These are phyloP conservation scores for Tenthredo scrophulariae DNA, from an alignment of 2,888 invertebrate species.

Conservation along the genomic window DNA sequence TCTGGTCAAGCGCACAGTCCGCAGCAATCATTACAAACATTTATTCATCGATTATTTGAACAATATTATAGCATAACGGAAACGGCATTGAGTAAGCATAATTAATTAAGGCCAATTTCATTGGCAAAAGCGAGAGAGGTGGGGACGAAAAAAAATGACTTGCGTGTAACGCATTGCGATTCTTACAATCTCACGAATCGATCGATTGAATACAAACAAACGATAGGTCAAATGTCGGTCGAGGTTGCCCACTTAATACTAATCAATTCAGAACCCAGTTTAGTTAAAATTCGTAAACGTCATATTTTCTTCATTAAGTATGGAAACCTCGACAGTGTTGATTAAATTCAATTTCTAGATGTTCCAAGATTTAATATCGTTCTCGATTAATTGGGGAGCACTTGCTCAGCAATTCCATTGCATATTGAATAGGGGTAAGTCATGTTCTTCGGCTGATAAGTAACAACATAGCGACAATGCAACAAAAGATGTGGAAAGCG, in stretches of 20 bases:
- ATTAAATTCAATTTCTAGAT: background rate
- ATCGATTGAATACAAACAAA: constrained; percentile 22
- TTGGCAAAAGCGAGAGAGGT: background rate
- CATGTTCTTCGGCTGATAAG: background rate
- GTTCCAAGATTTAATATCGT: background rate
- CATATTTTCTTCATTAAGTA: constrained; percentile 36
- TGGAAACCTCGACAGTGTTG: background rate
- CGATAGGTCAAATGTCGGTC: constrained; percentile 7
- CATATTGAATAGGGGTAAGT: background rate
- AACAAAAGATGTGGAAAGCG: background rate
- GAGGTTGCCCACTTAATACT: constrained; percentile 23
- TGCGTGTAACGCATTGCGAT: background rate
- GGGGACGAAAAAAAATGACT: background rate
- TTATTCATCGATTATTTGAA: background rate
- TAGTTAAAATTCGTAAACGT: constrained; percentile 12
- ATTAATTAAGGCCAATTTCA: background rate
- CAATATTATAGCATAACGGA: background rate
- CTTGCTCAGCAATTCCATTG: background rate
- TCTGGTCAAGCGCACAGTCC: background rate
- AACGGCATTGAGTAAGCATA: background rate
- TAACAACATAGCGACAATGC: background rate
- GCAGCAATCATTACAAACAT: background rate
- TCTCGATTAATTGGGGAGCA: too few relatives aligned
- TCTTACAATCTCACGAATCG: background rate
- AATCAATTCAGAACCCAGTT: constrained; percentile 24